A percentile compares a stretch with the other conserved stretches of the same genome.
These are phyloP conservation scores for Sarcophilus harrisii DNA, from an alignment of 2,797 vertebrate species.

Conservation along the genomic window DNA sequence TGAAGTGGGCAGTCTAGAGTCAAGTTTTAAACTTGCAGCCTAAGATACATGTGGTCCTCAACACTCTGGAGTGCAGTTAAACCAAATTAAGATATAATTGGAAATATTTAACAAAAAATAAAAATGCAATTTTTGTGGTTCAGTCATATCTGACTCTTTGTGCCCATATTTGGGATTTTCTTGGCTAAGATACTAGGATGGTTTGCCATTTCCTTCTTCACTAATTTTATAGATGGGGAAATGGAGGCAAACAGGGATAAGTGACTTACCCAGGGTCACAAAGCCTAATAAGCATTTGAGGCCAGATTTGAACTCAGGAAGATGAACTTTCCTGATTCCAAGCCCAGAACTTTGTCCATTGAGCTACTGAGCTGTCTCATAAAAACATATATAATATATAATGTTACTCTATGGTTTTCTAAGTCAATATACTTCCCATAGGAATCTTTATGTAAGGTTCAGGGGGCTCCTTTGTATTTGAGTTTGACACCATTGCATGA, in stretches of 20 bases:
- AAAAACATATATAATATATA: neutral
- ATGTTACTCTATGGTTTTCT: neutral
- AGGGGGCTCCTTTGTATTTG: neutral
- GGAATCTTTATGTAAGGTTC: neutral
- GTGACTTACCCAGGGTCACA: neutral
- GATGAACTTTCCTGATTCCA: neutral
- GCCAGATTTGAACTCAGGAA: neutral
- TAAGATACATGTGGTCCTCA: neutral
- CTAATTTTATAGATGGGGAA: neutral
- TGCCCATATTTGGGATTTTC: neutral
- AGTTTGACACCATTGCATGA: neutral
- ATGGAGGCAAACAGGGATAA: neutral
- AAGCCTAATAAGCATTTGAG: neutral
- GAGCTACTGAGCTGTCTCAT: neutral
- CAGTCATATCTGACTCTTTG: neutral
- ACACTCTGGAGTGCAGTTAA: neutral
- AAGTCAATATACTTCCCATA: neutral
- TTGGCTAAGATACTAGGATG: neutral
- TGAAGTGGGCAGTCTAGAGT: neutral
- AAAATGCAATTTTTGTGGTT: neutral
- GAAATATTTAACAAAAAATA: neutral
- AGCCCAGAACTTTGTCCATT: neutral
- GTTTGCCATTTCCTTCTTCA: neutral
- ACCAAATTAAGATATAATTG: neutral
- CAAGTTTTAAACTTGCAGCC: neutral